Base-by-base conservation (phyloP, 2,888 invertebrate genomes). In the Coleophora flavipennella region DNA sequence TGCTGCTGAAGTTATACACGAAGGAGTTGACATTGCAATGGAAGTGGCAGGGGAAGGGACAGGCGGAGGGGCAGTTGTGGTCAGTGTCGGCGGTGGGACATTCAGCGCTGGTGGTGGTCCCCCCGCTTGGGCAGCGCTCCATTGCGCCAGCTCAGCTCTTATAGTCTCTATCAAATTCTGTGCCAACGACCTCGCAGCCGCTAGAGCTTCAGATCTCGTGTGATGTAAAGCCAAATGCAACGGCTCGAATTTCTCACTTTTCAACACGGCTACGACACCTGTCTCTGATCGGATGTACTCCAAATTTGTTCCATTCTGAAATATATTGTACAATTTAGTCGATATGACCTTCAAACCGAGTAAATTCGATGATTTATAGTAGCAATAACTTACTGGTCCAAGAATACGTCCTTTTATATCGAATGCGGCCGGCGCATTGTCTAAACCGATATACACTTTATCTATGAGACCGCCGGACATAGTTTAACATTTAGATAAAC, bases 91-190 rank as follows among this genome's bases (percentile, higher is more conserved):
- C 1, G 83, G 83, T 0, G 80, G 80, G 3, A 78, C 77, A 35
- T 74, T 77, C 33, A 77, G 51, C n/a, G 78, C 62, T 13, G 78
- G 81, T 29, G 77, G 80, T 6, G 80, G 76, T 2, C 78, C 81
- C 1, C 77, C 80, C 1, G 76, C 76, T 50, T 75, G 76, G 26
- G 78, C 78, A 10, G 74, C 77, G 40, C 70, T 81, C 83, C 74
- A 84, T 70, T 84, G 84, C 31, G 80, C 80, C 52, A 87, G 62
- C 51, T 87, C 87, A 29, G 85, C 85, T 39, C 91, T 88, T 68
- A 94, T 90, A 4, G 93, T 93, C 73, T 93, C 92, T 50, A 93
- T 91, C 35, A 94, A 83, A 71, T 93, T 93, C 57, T 91, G 89
- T 10, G 92, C 91, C 39, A 93, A 70, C 48, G 90, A 89, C 57